These are phyloP conservation scores for Ceyx melanurus DNA, from an alignment of 2,113 vertebrate species.

Conservation along the genomic window DNA sequence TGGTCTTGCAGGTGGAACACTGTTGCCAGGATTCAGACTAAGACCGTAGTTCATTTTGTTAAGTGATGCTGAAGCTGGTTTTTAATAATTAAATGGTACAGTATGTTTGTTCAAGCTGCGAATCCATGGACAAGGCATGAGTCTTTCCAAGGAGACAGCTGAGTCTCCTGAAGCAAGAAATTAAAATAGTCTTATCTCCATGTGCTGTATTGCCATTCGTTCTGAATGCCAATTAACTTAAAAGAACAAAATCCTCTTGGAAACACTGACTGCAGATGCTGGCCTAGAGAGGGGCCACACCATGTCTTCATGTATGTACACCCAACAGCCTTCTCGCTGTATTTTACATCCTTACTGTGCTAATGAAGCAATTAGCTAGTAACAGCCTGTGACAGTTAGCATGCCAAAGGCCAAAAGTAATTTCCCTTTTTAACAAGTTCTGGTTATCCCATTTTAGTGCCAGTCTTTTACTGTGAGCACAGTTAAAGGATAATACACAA, in stretches of 20 bases:
- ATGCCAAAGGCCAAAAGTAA: slow-evolving; percentile 7
- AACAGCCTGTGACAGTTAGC: not conserved
- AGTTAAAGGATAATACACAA: not conserved
- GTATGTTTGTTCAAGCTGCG: slow-evolving; percentile 26
- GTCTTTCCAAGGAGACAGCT: slow-evolving; percentile 54
- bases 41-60: not conserved
- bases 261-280: not conserved
- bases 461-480: not conserved
- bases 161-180: slow-evolving; percentile 67
- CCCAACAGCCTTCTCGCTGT: not conserved
- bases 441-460: not conserved
- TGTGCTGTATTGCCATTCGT: not conserved
- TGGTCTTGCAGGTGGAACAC: not conserved
- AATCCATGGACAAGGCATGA: slow-evolving; percentile 26
- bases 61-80: not conserved
- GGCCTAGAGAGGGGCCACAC: not conserved
- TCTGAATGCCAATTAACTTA: slow-evolving; percentile 18
- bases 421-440: slow-evolving; percentile 29
- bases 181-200: slow-evolving; percentile 57
- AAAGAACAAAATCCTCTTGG: not conserved
- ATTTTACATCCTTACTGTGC: not conserved
- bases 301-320: not conserved
- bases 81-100: slow-evolving; percentile 39
- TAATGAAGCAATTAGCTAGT: slow-evolving; percentile 54
- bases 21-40: not conserved